Evolutionary conservation across 2,888 invertebrate species (phyloP).

Genomic region (Panorpa germanica): DNA sequence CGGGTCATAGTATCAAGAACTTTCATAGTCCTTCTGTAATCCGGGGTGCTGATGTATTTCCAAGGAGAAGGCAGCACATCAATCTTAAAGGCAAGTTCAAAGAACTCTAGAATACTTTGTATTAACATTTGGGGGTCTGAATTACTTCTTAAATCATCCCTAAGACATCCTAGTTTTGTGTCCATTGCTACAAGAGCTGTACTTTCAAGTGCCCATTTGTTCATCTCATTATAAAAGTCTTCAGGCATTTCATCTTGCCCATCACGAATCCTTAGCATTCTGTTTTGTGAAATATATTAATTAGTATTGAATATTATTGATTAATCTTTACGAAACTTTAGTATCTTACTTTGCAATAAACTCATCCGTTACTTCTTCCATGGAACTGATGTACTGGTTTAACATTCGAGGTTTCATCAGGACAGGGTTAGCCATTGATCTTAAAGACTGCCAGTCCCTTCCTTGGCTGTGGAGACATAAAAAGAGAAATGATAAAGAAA

Average conservation of each 20-base stretch:
- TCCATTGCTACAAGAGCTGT: conserved; percentile 24
- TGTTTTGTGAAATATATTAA: too few relatives aligned
- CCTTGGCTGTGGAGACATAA: conserved; percentile 42
- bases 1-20: conserved; percentile 16
- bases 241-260: conserved; percentile 20
- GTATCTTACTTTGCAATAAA: conserved; percentile 21
- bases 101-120: too few relatives aligned
- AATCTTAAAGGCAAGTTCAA: conserved; percentile 12
- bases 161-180: conserved; percentile 18
- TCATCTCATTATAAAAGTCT: conserved; percentile 28
- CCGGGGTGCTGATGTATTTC: conserved; percentile 18
- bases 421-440: conserved; percentile 45
- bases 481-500: too few relatives aligned
- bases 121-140: too few relatives aligned
- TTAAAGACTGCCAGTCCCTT: conserved; percentile 41
- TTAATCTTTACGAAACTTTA: too few relatives aligned
- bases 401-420: conserved; percentile 40
- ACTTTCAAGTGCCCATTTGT: conserved; percentile 36
- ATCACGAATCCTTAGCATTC: conserved; percentile 20
- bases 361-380: conserved; percentile 28
- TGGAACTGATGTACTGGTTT: conserved; percentile 28
- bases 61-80: conserved; percentile 21
- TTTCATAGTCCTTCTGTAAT: conserved; percentile 16
- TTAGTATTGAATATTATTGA: too few relatives aligned
- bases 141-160: conserved; percentile 10